Evolutionary conservation across 2,113 vertebrate species (phyloP), one percentile per base, ranked within the genome.

Genomic region (Grammomys surdaster): DNA sequence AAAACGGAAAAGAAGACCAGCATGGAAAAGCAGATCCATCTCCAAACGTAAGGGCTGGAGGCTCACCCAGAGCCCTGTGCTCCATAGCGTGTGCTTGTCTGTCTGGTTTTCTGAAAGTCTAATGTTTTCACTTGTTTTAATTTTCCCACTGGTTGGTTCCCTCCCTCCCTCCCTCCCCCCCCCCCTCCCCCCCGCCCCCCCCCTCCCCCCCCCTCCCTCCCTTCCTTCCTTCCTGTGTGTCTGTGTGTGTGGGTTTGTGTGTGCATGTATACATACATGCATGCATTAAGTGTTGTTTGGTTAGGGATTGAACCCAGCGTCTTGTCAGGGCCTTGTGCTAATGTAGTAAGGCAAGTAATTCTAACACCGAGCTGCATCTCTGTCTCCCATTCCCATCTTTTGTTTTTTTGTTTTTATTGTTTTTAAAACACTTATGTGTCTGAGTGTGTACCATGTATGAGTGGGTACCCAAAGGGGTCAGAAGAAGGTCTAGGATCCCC

Each of bases 11-110:
- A 93, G 99, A 99, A 98, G 99, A 99, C 0, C 98, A 98, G 88
- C 98, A 98, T 36, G 99, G 98, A 91, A 98, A 99, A 97, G 98
- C 97, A 11, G 99, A 99, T 95, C 99, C 99, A 4, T 99, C 99
- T 20, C 99, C 99, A 60, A 99, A 99, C 98, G 99, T 99, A 99
- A 98, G 99, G 75, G 43, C 94, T 31, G 0, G 88, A 46, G 81
- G 67, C 72, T 89, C 91, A 0, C 89, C 93, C 90, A 73, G 78
- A 90, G 89, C 93, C 75, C 85, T 86, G 58, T 87, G 93, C 60
- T 84, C 70, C 82, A 54, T 73, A 94, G 94, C 93, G 80, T 96
- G 89, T 60, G 33, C 63, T 89, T 91, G 85, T 97, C 96, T 28
- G 77, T 97, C 96, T 67, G 90, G 56, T 92, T 96, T 72, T 9